Base-by-base conservation (phyloP, 2,888 invertebrate genomes). In the Amiota mariae region DNA sequence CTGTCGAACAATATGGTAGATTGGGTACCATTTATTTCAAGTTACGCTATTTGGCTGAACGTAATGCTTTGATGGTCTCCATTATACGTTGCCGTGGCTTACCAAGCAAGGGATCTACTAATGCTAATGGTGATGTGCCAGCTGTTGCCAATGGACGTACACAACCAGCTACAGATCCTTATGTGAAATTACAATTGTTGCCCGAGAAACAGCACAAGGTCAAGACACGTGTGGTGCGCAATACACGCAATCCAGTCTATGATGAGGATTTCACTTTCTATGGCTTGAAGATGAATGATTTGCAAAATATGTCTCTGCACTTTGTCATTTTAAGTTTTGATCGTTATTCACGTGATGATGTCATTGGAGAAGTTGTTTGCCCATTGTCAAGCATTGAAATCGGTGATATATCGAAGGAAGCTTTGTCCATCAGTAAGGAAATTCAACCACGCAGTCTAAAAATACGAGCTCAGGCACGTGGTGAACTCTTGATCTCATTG, bases 191-290 rank as follows among this genome's bases (percentile, higher is more conserved):
- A 73, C 99, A 98, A 89, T 92, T 99, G 56, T 91, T 99, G 79
- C 99, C 99, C 0, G 99, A 99, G 87, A 98, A 98, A 90, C 97
- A 97, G 88, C 98, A 98, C 89, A 97, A 98, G 90, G 98, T 98
- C 73, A 98, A 98, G 91, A 98, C 98, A 76, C 88, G 98, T 74
- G 98, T 99, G 10, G 93, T 99, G 56, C 94, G 98, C 79, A 98
- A 98, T 89, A 98, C 99, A 64, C 93, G 96, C 72, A 97, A 97
- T 91, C 99, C 99, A 0, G 95, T 97, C 1, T 99, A 98, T 90
- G 98, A 99, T 87, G 99, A 99, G 90, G 98, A 98, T 90, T 99
- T 99, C 90, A 99, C 98, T 1, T 99, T 99, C 92, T 99, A 98
- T 89, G 98, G 98, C 72, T 93, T 97, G 84, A 94, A 94, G 70